phyloP scores from a whole-genome alignment of 2,888 invertebrate genomes.

The Caenorhabditis panamensis region DNA sequence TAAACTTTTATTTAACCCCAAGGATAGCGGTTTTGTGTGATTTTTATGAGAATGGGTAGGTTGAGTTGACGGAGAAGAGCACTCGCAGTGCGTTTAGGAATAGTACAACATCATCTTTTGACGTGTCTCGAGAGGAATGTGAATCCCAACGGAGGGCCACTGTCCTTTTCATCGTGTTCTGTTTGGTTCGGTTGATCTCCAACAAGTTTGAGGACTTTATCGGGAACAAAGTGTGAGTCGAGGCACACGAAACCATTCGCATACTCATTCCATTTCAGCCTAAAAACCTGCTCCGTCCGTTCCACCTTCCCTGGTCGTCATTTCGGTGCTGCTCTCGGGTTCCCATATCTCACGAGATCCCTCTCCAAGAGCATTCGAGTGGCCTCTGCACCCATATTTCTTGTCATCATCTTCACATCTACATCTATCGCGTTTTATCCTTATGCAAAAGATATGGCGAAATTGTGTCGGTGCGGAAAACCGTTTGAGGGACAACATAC shows the following conservation, averaged over 20 bases:
- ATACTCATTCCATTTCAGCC: not conserved
- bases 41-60: slow-evolving; percentile 42
- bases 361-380: slow-evolving; percentile 51
- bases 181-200: slow-evolving; percentile 65
- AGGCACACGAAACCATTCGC: too few relatives aligned
- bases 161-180: slow-evolving; percentile 66
- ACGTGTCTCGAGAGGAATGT: slow-evolving; percentile 42
- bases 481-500: too few relatives aligned
- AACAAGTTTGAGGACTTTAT: slow-evolving; percentile 63
- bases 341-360: slow-evolving; percentile 65
- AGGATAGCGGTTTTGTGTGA: slow-evolving; percentile 49
- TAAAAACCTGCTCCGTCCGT: slow-evolving; percentile 49
- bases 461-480: slow-evolving; percentile 27
- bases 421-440: slow-evolving; percentile 67
- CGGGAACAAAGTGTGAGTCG: slow-evolving; percentile 44
- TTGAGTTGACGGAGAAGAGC: not conserved
- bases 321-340: slow-evolving; percentile 62
- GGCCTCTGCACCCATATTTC: slow-evolving; percentile 54
- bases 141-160: slow-evolving; percentile 59
- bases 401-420: slow-evolving; percentile 62
- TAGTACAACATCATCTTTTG: slow-evolving; percentile 21
- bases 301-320: slow-evolving; percentile 59
- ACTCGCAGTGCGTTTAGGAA: slow-evolving; percentile 28
- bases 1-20: slow-evolving; percentile 45
- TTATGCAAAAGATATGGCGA: slow-evolving; percentile 62